Evolutionary conservation across 2,113 vertebrate genomes (phyloP), one percentile per base, ranked within the genome.

Genomic region (Oceanodroma tethys): DNA sequence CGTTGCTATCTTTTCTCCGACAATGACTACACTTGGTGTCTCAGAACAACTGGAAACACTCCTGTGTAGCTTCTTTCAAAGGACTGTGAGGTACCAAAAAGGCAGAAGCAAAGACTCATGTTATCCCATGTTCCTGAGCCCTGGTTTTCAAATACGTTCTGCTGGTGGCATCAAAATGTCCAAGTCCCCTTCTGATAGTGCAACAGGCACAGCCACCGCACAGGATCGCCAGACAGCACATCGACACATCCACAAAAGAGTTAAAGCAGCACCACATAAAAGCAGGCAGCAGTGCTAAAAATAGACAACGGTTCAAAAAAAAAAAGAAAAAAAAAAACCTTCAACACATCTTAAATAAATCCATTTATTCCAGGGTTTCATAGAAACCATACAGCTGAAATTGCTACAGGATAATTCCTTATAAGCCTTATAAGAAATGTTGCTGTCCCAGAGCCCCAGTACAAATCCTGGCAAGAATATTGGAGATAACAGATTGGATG

Each of bases 401-500:
- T 88, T 95, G 93, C 88, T 93, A 95, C 91, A 92, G 93, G 91
- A 96, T 97, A 94, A 96, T 96, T 95, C 95, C 89, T 91, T 93
- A 95, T 94, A 97, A 98, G 93, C 94, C 89, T 96, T 94, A 96
- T 72, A 96, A 94, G 75, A 97, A 96, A 90, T 32, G 52, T 88
- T 93, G 74, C 86, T 83, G 95, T 96, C 92, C 94, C 93, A 96
- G 96, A 97, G 96, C 65, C 91, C 96, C 90, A 93, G 85, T 92
- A 95, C 92, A 96, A 96, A 98, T 98, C 80, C 96, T 95, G 95
- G 94, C 87, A 86, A 89, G 94, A 97, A 93, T 96, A 95, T 78
- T 96, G 94, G 93, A 96, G 93, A 97, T 97, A 97, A 98, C 97
- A 98, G 97, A 98, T 90, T 97, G 97, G 96, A 94, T 98, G 92